phyloP scores from a whole-genome alignment of 2,113 vertebrate genomes.

The Alethe diademata region DNA sequence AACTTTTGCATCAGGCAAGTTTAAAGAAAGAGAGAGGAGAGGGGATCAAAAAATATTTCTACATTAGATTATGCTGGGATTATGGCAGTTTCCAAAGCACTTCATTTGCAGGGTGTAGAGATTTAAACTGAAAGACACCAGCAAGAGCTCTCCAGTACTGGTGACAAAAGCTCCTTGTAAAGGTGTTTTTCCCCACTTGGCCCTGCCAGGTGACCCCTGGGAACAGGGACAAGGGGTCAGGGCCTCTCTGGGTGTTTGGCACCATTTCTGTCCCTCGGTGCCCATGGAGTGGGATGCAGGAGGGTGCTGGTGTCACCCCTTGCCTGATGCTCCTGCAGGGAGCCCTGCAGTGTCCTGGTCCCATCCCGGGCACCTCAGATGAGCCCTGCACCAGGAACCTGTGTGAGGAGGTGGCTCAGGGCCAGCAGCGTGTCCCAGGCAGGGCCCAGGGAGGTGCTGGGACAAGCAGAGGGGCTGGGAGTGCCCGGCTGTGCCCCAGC shows the following conservation, averaged over 20 bases:
- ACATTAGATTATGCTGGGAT: not conserved
- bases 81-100: not conserved
- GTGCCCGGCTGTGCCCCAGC: not conserved
- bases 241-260: not conserved
- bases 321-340: not conserved
- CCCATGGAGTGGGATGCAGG: not conserved
- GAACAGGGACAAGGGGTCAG: not conserved
- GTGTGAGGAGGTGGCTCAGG: not conserved
- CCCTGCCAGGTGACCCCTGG: rapidly evolving
- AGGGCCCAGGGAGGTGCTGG: not conserved
- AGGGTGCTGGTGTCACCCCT: not conserved
- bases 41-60: not conserved
- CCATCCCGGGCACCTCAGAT: not conserved
- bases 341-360: not conserved
- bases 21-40: not conserved
- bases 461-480: not conserved
- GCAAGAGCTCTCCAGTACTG: not conserved
- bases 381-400: not conserved
- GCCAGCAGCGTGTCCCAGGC: not conserved
- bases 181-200: rapidly evolving
- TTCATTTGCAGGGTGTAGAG: not conserved
- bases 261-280: not conserved
- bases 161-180: not conserved
- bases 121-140: not conserved
- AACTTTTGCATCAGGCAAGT: not conserved